A percentile compares a stretch with the other conserved stretches of the same genome.
Conservation (phyloP, 2,113 vertebrate species). For the Microcebus griseorufus region DNA sequence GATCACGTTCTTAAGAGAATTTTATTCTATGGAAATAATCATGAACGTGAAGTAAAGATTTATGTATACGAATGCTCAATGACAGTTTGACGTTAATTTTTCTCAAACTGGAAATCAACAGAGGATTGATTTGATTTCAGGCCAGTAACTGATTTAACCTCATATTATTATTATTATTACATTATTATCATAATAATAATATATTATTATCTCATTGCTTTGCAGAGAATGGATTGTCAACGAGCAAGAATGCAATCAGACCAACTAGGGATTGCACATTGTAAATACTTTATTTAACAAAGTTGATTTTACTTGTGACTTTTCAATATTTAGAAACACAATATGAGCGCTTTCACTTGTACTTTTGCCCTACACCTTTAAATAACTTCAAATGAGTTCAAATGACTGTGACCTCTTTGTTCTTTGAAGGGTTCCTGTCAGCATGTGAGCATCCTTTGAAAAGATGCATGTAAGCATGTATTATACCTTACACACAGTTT, state of each 20-base stretch:
- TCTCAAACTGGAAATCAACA: neutral
- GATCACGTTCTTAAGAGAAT: neutral
- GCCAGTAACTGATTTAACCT: neutral
- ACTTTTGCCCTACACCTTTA: neutral
- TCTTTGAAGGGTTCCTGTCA: neutral
- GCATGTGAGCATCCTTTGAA: neutral
- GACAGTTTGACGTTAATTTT: constrained; percentile 29
- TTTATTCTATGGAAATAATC: neutral
- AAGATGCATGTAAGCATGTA: neutral
- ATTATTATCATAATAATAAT: too few relatives aligned
- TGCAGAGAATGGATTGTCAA: neutral
- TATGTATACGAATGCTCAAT: neutral
- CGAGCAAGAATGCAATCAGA: neutral
- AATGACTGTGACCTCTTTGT: neutral
- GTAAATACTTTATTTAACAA: neutral
- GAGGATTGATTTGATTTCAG: neutral
- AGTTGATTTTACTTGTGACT: neutral
- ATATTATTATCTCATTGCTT: neutral
- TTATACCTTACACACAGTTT: neutral
- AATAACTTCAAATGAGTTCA: neutral
- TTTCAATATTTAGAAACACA: neutral
- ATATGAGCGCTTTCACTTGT: neutral
- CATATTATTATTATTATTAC: neutral
- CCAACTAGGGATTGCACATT: neutral
- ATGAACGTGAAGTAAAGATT: neutral